phyloP scores from a whole-genome alignment of 2,797 vertebrate genomes.

The Cyclura pinguis region DNA sequence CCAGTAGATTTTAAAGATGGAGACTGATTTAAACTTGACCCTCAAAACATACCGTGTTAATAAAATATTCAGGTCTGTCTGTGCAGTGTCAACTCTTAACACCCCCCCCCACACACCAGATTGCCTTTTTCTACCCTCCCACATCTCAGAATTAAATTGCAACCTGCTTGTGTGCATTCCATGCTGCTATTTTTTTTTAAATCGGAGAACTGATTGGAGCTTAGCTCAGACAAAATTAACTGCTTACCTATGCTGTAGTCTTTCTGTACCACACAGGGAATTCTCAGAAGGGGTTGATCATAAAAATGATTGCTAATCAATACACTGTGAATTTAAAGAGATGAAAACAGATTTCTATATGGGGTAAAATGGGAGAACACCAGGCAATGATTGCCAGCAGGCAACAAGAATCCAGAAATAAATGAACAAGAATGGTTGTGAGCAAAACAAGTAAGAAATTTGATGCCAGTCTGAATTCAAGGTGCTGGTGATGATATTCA shows the following conservation, averaged over 20 bases:
- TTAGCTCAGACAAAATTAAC: not conserved
- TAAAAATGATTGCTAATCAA: not conserved
- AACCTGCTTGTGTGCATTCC: not conserved
- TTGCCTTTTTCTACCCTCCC: not conserved
- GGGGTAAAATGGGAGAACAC: not conserved
- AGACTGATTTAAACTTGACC: not conserved
- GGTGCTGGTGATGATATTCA: too few species aligned
- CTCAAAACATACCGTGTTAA: not conserved
- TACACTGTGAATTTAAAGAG: not conserved
- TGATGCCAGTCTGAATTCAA: too few species aligned
- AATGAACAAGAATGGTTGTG: not conserved
- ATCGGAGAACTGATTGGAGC: too few species aligned
- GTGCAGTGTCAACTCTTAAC: too few species aligned
- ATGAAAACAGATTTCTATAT: not conserved
- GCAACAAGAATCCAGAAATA: not conserved
- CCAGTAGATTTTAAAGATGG: not conserved
- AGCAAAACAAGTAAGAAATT: not conserved
- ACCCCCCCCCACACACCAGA: not conserved
- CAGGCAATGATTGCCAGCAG: not conserved
- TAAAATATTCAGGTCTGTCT: not conserved
- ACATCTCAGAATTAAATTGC: not conserved
- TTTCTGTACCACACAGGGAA: not conserved
- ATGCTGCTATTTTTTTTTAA: not conserved
- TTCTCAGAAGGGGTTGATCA: too few species aligned
- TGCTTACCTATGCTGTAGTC: not conserved